These are phyloP conservation scores for Lindbergichthys nudifrons DNA, from an alignment of 2,797 vertebrate genomes.

Conservation along the genomic window DNA sequence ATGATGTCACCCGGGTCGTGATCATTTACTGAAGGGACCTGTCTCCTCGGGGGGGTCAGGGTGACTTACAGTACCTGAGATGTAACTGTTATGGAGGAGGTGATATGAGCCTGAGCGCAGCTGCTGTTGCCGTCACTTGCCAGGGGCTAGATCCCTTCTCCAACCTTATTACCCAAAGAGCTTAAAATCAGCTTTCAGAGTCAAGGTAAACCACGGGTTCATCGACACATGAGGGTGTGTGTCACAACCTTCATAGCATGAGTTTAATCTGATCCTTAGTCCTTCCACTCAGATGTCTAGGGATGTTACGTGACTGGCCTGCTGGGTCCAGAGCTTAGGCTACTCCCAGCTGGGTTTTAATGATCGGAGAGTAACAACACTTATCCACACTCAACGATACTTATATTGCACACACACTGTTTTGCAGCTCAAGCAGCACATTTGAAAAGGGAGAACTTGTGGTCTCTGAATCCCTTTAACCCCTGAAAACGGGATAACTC, in stretches of 20 bases:
- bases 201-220: conserved; percentile 36
- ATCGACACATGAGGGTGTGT: conserved; percentile 37
- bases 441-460: conserved; percentile 24
- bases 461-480: conserved; percentile 33
- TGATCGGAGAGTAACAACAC: conserved; percentile 41
- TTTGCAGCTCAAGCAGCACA: conserved; percentile 35
- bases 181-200: conserved; percentile 37
- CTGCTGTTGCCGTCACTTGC: conserved; percentile 37
- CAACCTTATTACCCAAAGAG: conserved; percentile 56
- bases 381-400: conserved; percentile 8
- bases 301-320: conserved; percentile 44
- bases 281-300: conserved; percentile 60
- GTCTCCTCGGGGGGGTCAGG: conserved; percentile 65
- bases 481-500: conserved; percentile 36
- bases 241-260: conserved; percentile 20
- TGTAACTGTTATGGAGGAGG: conserved; percentile 40
- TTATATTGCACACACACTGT: not conserved
- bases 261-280: conserved; percentile 63
- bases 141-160: conserved; percentile 37
- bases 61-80: conserved; percentile 58
- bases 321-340: conserved; percentile 50
- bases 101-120: conserved; percentile 13
- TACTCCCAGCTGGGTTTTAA: conserved; percentile 55
- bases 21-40: conserved; percentile 63
- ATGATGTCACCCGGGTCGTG: conserved; percentile 69